These are phyloP conservation scores for Theristus sp. DNA, from an alignment of 2,888 invertebrate species.

Conservation along the genomic window DNA sequence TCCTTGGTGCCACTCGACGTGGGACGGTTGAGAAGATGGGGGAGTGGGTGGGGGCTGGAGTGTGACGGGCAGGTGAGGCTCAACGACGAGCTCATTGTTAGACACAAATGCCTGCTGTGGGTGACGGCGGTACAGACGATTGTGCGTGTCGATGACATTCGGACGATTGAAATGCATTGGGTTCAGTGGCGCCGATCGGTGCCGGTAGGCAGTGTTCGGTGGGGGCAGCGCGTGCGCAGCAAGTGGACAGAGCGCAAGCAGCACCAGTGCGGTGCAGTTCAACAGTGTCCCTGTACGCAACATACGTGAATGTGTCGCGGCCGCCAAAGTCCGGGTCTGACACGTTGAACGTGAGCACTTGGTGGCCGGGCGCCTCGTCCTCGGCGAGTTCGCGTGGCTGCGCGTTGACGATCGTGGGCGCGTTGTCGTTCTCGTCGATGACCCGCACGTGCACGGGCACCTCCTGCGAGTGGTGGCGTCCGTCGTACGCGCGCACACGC, in stretches of 20 bases:
- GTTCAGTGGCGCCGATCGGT: too few species aligned
- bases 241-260: too few species aligned
- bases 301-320: background rate
- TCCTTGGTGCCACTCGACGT: background rate
- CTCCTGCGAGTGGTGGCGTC: background rate
- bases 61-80: background rate
- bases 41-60: background rate
- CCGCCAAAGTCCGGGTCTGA: background rate
- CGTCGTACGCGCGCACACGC: background rate
- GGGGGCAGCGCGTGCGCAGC: too few species aligned
- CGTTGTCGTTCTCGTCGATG: conserved; percentile 98
- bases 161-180: too few species aligned
- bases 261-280: too few species aligned
- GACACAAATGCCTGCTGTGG: background rate
- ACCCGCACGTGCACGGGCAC: conserved; percentile 66
- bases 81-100: background rate
- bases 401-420: conserved; percentile 56
- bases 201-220: too few species aligned
- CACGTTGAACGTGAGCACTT: background rate
- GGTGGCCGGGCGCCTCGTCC: background rate
- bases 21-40: background rate
- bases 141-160: background rate
- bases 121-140: background rate
- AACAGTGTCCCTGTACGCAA: too few species aligned
- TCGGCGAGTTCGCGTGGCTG: background rate